Evolutionary conservation across 2,797 vertebrate species (phyloP).

Genomic region (Peromyscus attwateri): DNA sequence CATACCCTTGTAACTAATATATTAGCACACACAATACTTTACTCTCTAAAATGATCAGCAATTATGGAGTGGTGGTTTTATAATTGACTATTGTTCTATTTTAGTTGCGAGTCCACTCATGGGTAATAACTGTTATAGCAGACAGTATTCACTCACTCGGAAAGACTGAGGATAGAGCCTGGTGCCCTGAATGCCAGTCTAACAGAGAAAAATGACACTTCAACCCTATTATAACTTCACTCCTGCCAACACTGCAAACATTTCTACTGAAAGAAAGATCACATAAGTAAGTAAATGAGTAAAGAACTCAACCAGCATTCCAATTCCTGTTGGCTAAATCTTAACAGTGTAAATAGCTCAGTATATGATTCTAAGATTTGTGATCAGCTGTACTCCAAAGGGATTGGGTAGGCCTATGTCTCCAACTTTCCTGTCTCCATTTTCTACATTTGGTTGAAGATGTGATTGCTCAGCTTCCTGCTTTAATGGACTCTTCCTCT

Average conservation of each 20-base stretch:
- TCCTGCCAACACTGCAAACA: not conserved
- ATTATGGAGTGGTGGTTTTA: not conserved
- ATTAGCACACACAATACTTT: not conserved
- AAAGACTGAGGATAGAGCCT: not conserved
- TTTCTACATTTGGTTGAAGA: not conserved
- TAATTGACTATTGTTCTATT: not conserved
- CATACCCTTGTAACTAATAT: not conserved
- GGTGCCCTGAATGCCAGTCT: not conserved
- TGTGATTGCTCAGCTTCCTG: not conserved
- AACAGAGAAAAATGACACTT: not conserved
- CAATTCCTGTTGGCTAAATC: not conserved
- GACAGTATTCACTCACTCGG: not conserved
- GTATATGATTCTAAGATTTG: not conserved
- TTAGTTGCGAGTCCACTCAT: not conserved
- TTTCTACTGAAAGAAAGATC: not conserved
- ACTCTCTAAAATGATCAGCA: not conserved
- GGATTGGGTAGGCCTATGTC: not conserved
- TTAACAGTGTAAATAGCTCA: not conserved
- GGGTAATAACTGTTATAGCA: not conserved
- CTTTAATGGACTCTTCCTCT: not conserved
- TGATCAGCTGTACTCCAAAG: not conserved
- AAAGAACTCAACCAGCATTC: not conserved
- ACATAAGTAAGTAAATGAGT: too few species aligned
- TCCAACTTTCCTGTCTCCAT: not conserved
- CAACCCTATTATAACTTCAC: not conserved